Base-by-base conservation (phyloP, 2,888 invertebrate species). In the Phalangium opilio region DNA sequence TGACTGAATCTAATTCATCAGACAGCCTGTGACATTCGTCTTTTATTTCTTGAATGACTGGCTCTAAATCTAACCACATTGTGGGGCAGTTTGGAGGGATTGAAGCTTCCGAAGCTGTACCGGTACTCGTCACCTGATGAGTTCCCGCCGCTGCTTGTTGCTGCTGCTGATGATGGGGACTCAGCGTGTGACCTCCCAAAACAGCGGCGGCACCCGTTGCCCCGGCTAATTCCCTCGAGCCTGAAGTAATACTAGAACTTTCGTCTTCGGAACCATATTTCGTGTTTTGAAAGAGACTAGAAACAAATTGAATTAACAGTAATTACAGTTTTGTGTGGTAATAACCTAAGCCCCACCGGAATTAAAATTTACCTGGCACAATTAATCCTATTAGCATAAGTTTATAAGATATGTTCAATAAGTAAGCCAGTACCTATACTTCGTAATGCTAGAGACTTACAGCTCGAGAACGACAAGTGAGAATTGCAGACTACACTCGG, bases 11-110 rank as follows among this genome's bases (percentile, higher is more conserved):
- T 49, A 87, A 69, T 62, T 82, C 82, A 61, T 86, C 85, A 47
- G 82, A 77, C 45, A 89, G 70, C 59, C 80, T 75, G 56, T 83
- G 83, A 59, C 79, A 76, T 63, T 83, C 84, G 61, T 86, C 80
- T 57, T 81, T 76, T 56, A 91, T 66, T 67, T 89, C 86, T 50
- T 78, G 76, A 56, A 83, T 73, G 54, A 58, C 47, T 14, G 54
- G 55, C 21, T 57, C 57, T 5, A 57, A 21, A 35, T 57, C 57
- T 14, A 50, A 40, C n/a, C 49, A 48, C 8, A 50, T 39, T 14
- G 52, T 50, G 15, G 50, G 48, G 4, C 49, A 43, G 27, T 47
- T 44, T 15, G 54, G 50, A 1, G 52, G 47, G 7, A 44, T 47
- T 27, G 50, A 47, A 33, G 48, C 45, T 21, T 48, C 48, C 21